These are phyloP conservation scores for Scotopteryx bipunctaria DNA, from an alignment of 2,888 invertebrate genomes.

Conservation along the genomic window DNA sequence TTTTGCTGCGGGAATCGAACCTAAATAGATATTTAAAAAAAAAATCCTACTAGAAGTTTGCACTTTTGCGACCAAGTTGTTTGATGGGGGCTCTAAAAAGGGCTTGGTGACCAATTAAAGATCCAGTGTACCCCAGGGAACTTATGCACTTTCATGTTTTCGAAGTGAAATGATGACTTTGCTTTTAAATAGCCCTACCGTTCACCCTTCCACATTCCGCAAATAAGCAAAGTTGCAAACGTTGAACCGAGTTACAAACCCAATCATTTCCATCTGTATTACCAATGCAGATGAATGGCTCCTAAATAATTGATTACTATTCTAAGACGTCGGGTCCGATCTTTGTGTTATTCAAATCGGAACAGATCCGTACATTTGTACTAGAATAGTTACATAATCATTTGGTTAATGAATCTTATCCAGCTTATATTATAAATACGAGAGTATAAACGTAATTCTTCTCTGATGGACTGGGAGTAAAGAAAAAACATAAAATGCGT, in stretches of 20 bases:
- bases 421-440: too few relatives aligned
- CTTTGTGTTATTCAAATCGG: constrained; percentile 65
- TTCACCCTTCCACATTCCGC: constrained; percentile 12
- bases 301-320: constrained; percentile 69
- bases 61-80: too few relatives aligned
- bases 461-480: too few relatives aligned
- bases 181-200: not conserved
- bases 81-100: too few relatives aligned
- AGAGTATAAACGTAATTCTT: too few relatives aligned
- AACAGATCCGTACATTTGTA: constrained; percentile 55
- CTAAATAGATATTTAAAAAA: too few relatives aligned
- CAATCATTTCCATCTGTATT: constrained; percentile 33
- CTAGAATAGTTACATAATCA: constrained; percentile 32
- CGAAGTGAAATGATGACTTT: not conserved
- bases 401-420: constrained; percentile 31
- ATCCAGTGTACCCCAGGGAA: not conserved
- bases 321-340: constrained; percentile 53
- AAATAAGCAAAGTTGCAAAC: constrained; percentile 35
- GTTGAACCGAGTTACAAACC: constrained; percentile 38
- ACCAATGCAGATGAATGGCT: constrained; percentile 58
- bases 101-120: too few relatives aligned
- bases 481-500: too few relatives aligned
- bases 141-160: constrained; percentile 22
- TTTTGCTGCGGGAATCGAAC: too few relatives aligned
- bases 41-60: too few relatives aligned